These are phyloP conservation scores for Cyanistes caeruleus DNA, from an alignment of 2,113 vertebrate genomes.

Conservation along the genomic window DNA sequence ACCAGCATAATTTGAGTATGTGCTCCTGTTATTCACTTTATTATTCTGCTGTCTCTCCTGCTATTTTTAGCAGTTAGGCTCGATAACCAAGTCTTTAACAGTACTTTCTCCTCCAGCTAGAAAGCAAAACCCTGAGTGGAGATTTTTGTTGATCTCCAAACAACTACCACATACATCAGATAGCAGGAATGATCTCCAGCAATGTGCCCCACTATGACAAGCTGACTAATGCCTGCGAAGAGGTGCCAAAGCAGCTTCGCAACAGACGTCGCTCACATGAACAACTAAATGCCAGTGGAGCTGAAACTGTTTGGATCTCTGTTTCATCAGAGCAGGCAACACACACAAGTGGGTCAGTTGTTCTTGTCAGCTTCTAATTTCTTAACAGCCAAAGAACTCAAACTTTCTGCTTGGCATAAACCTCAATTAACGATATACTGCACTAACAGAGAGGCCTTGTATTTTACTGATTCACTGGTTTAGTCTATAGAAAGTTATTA, in stretches of 20 bases:
- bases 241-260: conserved; percentile 8
- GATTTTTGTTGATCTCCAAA: conserved; percentile 40
- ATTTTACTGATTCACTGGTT: conserved; percentile 20
- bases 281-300: not conserved
- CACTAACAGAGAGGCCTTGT: conserved; percentile 34
- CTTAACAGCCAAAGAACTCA: conserved; percentile 7
- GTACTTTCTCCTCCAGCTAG: conserved; percentile 28
- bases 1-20: not conserved
- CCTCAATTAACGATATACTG: not conserved
- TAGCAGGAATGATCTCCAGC: not conserved
- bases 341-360: conserved; percentile 26
- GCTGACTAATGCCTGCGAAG: conserved; percentile 8
- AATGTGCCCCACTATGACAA: not conserved
- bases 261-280: not conserved
- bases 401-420: conserved; percentile 26
- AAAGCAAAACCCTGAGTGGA: not conserved
- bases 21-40: conserved; percentile 40
- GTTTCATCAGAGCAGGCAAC: not conserved
- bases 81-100: not conserved
- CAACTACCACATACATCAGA: not conserved
- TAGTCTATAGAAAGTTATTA: conserved; percentile 55
- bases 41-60: conserved; percentile 1
- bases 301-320: not conserved
- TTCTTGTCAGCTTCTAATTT: conserved; percentile 27
- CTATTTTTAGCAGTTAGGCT: conserved; percentile 53